Evolutionary conservation across 2,888 invertebrate genomes (phyloP).

Genomic region (Sialis fuliginosa): DNA sequence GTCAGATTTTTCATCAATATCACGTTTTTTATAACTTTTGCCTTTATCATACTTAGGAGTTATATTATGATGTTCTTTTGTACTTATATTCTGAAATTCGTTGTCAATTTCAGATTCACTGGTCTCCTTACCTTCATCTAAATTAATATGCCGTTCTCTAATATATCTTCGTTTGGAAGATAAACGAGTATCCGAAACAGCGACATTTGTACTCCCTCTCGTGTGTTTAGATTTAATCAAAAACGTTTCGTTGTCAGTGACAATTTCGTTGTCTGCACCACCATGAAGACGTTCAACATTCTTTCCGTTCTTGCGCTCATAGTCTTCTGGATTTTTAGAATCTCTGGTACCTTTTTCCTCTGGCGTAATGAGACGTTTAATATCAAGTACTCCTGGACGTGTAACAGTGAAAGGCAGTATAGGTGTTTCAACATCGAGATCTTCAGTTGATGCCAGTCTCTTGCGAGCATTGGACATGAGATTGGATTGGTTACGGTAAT

Average conservation of each 20-base stretch:
- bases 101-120: conserved; percentile 17
- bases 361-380: conserved; percentile 17
- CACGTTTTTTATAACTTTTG: conserved; percentile 16
- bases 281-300: conserved; percentile 25
- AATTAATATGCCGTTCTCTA: conserved; percentile 3
- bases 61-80: conserved; percentile 10
- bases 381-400: conserved; percentile 19
- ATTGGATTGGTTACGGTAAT: conserved; percentile 21
- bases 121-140: conserved; percentile 7
- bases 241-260: conserved; percentile 5
- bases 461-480: conserved; percentile 21
- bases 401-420: conserved; percentile 19
- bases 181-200: conserved; percentile 6
- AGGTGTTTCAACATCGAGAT: conserved; percentile 19
- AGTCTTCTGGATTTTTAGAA: conserved; percentile 25
- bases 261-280: conserved; percentile 22
- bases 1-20: too few species aligned
- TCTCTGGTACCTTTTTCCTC: conserved; percentile 27
- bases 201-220: conserved; percentile 9
- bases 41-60: conserved; percentile 15
- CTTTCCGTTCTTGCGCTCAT: conserved; percentile 23
- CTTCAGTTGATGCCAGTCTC: conserved; percentile 26
- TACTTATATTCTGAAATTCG: conserved; percentile 23
- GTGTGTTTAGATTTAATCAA: conserved; percentile 9
- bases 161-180: conserved; percentile 10